Conservation (phyloP, 2,888 invertebrate genomes). For the Nephrotoma guestfalica region DNA sequence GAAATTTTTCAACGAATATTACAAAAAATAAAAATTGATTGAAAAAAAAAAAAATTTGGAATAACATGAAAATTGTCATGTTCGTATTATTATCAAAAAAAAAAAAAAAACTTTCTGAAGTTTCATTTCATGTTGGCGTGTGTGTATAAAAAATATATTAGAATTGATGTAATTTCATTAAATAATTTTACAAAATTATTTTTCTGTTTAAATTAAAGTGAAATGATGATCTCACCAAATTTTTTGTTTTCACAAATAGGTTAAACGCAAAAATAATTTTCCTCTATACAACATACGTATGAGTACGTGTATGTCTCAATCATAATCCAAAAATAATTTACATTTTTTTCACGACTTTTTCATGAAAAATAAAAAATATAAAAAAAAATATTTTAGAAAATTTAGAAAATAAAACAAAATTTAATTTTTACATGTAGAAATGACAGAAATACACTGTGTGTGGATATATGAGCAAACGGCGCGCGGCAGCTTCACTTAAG, state of each 20-base stretch:
- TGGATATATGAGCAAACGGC: too few species aligned
- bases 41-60: not conserved
- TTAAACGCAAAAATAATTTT: not conserved
- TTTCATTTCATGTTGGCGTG: not conserved
- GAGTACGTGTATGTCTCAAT: not conserved
- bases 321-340: not conserved
- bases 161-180: not conserved
- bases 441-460: not conserved
- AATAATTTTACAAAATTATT: not conserved
- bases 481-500: not conserved
- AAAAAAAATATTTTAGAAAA: not conserved
- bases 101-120: not conserved
- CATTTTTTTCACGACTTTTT: not conserved
- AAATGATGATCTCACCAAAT: not conserved
- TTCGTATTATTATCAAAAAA: not conserved
- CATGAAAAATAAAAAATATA: not conserved
- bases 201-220: not conserved
- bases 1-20: not conserved
- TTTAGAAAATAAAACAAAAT: not conserved
- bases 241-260: not conserved
- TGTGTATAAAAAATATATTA: not conserved
- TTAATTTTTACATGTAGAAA: not conserved
- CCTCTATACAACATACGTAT: not conserved
- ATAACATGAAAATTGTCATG: not conserved
- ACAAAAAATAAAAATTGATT: not conserved